Evolutionary conservation across 2,113 vertebrate species (phyloP), one percentile per base, ranked within the genome.

Genomic region (Macaca nemestrina): DNA sequence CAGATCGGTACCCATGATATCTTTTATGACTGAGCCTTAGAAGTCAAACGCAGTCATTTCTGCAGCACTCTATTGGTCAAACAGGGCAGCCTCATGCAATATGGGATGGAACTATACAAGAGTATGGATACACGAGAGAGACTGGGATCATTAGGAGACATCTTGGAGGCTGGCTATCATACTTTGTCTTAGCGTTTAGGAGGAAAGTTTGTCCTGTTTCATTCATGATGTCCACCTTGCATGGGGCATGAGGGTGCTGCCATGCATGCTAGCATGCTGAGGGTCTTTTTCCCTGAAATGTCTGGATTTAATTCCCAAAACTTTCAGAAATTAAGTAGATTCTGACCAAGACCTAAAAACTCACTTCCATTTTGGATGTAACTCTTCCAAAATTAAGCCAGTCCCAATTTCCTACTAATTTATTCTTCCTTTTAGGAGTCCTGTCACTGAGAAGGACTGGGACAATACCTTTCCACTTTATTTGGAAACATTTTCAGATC

Each of bases 351-450:
- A 2, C 87, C 52, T 96, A 14, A 94, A 94, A 78, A 81, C 4
- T 8, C 3, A 78, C 13, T 87, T 70, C 14, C 27, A 67, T 75
- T 79, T 93, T 64, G 14, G 16, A 61, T 52, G 40, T 40, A 79
- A 68, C 48, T 35, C 25, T 85, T 94, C 50, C 70, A 88, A 59
- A 92, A 92, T 79, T 73, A 94, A 82, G 82, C 30, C 8, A 89
- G 80, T 5, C 10, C 8, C 10, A 95, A 52, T 70, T 88, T 93
- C 25, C 61, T 89, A 75, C 2, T 32, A 55, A 82, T 73, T 38
- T 68, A 45, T 61, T 96, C 38, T 80, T 79, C 79, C 48, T 94
- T 78, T 78, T 10, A 2, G 16, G 32, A 78, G 12, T 52, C 16
- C 11, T 17, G 3, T 50, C 57, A 38, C 27, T 79, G 59, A 68